Percentiles rank a stretch among this genome's conserved stretches.
phyloP scores from a whole-genome alignment of 1,140 invertebrate species.

The Riptortus pedestris region DNA sequence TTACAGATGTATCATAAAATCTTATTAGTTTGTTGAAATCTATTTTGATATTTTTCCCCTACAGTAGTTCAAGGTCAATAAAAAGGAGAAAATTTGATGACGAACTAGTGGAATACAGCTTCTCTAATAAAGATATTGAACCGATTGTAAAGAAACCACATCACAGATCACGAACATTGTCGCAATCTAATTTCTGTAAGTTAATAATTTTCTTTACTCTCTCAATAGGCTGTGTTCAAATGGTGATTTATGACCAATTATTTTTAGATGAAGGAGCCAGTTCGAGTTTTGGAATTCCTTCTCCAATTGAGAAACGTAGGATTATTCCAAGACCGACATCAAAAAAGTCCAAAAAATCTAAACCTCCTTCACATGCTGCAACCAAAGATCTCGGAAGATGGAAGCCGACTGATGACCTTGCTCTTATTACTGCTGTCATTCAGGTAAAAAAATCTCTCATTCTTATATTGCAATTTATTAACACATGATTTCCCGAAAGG shows the following conservation, averaged over 20 bases:
- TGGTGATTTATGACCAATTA: too few species aligned
- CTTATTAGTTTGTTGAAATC: too few species aligned
- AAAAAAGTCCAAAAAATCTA: slow-evolving; percentile 41
- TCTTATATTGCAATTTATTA: background rate
- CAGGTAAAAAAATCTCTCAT: slow-evolving; percentile 52
- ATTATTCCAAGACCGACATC: slow-evolving; percentile 13
- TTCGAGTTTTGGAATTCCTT: slow-evolving; percentile 8
- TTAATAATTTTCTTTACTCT: background rate
- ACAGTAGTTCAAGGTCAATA: slow-evolving; percentile 81
- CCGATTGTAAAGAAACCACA: slow-evolving; percentile 17
- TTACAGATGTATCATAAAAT: too few species aligned
- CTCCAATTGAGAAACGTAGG: slow-evolving; percentile 18
- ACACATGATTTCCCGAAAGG: background rate
- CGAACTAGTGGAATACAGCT: slow-evolving; percentile 72
- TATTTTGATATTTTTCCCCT: too few species aligned
- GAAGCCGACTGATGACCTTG: slow-evolving; percentile 94
- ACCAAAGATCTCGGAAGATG: slow-evolving; percentile 85
- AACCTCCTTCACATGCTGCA: slow-evolving; percentile 50
- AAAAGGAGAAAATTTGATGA: slow-evolving; percentile 94
- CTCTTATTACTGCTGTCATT: slow-evolving; percentile 83
- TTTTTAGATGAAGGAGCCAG: slow-evolving; percentile 21
- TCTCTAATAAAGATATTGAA: slow-evolving; percentile 25
- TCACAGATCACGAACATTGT: slow-evolving; percentile 18
- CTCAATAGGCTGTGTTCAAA: too few species aligned
- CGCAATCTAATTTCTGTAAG: slow-evolving; percentile 24